These are phyloP conservation scores for Motacilla alba DNA, from an alignment of 2,113 vertebrate genomes.

Conservation along the genomic window DNA sequence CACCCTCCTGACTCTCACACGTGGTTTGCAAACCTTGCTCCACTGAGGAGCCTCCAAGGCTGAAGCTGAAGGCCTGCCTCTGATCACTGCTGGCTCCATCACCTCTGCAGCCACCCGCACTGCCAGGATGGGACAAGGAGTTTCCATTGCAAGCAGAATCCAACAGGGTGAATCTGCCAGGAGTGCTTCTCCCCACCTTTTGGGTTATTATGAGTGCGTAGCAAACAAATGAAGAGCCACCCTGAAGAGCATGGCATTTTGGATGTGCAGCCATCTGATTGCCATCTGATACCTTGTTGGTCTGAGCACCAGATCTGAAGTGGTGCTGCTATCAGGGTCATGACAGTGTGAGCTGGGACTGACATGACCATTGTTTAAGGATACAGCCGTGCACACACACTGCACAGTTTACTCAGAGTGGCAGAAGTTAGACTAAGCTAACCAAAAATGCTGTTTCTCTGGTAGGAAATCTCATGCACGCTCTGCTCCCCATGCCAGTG, in stretches of 20 bases:
- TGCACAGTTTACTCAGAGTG: not conserved
- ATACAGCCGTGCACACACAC: not conserved
- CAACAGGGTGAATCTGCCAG: not conserved
- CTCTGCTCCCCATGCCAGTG: not conserved
- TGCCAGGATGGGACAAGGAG: not conserved
- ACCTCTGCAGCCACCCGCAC: fast-evolving
- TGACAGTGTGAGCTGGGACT: not conserved
- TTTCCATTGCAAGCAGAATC: not conserved
- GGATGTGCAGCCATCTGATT: not conserved
- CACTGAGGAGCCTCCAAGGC: not conserved
- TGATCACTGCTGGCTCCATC: not conserved
- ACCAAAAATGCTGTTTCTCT: not conserved
- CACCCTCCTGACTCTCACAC: not conserved
- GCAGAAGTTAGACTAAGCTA: not conserved
- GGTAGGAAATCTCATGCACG: fast-evolving
- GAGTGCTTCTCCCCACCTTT: not conserved
- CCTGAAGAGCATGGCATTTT: not conserved
- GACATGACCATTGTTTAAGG: not conserved
- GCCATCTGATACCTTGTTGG: not conserved
- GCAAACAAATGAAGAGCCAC: not conserved
- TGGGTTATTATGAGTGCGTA: not conserved
- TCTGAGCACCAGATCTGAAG: not conserved
- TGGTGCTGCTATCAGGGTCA: not conserved
- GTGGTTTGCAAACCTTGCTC: not conserved
- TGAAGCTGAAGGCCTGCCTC: not conserved